Evolutionary conservation across 2,888 invertebrate genomes (phyloP).

Genomic region (Brachypalpus laphriformis): DNA sequence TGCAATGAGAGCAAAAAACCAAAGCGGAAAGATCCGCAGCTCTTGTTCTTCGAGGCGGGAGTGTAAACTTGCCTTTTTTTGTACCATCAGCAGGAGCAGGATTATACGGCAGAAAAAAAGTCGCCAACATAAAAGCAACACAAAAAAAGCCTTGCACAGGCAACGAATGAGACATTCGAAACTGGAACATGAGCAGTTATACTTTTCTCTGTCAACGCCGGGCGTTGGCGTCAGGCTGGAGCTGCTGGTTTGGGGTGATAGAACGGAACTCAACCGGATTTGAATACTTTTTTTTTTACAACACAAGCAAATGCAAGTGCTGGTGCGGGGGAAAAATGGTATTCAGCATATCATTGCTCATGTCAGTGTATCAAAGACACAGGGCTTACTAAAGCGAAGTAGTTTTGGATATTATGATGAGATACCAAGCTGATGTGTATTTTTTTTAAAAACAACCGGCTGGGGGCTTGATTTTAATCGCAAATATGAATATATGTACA

Average conservation of each 20-base stretch:
- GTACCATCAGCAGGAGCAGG: constrained; percentile 41
- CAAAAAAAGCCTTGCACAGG: constrained; percentile 41
- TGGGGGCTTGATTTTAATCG: constrained; percentile 2
- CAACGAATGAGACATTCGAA: constrained; percentile 70
- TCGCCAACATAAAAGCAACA: constrained; percentile 54
- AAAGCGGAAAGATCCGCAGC: constrained; percentile 63
- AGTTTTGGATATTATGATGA: constrained; percentile 29
- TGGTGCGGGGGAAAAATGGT: constrained; percentile 28
- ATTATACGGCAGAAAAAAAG: constrained; percentile 58
- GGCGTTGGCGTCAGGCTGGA: constrained; percentile 13
- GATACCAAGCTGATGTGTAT: constrained; percentile 17
- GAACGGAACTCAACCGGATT: constrained; percentile 44
- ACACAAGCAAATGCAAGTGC: constrained; percentile 34
- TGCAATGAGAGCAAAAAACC: constrained; percentile 57
- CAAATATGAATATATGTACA: not conserved
- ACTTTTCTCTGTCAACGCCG: constrained; percentile 31
- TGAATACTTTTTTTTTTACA: constrained; percentile 17
- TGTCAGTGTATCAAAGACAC: constrained; percentile 54
- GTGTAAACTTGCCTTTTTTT: constrained; percentile 61
- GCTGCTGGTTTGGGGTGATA: constrained; percentile 34
- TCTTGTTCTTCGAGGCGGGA: constrained; percentile 62
- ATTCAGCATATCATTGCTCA: constrained; percentile 55
- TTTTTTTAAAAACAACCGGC: constrained; percentile 20
- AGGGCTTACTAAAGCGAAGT: constrained; percentile 20
- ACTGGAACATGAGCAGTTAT: constrained; percentile 71